Conservation (phyloP, 1,140 invertebrate genomes). For the Philotrypesis tridentata region DNA sequence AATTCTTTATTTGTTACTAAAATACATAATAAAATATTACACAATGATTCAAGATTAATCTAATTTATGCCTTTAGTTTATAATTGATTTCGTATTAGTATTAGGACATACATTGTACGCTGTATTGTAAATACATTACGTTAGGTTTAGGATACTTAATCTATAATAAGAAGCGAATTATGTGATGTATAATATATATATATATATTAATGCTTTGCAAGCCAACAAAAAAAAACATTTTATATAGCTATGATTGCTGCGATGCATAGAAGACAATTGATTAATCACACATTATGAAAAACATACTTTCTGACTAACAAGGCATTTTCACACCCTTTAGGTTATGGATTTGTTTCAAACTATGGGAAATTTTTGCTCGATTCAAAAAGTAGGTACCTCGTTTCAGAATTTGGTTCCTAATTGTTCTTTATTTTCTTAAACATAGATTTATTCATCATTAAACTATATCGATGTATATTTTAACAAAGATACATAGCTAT, state of each 20-base stretch:
- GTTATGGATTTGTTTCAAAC: too few species aligned
- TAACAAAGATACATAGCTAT: too few species aligned
- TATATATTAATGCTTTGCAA: neutral
- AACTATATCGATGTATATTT: too few species aligned
- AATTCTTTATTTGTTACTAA: neutral
- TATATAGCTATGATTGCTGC: neutral
- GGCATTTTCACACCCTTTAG: too few species aligned
- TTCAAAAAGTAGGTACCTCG: too few species aligned
- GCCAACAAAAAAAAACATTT: neutral
- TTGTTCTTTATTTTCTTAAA: too few species aligned
- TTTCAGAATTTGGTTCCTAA: too few species aligned
- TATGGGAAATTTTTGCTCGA: too few species aligned
- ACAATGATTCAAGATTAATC: neutral
- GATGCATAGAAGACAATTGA: neutral
- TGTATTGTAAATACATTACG: neutral
- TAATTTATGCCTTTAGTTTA: neutral
- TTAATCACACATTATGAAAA: too few species aligned
- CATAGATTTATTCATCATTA: too few species aligned
- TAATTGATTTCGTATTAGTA: neutral
- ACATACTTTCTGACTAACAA: too few species aligned
- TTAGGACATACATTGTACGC: neutral
- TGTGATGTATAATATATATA: too few species aligned
- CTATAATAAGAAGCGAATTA: neutral
- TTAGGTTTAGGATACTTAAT: neutral
- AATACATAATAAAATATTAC: neutral